Evolutionary conservation across 2,888 invertebrate species (phyloP), one percentile per base, ranked within the genome.

Genomic region (Empis stercorea): DNA sequence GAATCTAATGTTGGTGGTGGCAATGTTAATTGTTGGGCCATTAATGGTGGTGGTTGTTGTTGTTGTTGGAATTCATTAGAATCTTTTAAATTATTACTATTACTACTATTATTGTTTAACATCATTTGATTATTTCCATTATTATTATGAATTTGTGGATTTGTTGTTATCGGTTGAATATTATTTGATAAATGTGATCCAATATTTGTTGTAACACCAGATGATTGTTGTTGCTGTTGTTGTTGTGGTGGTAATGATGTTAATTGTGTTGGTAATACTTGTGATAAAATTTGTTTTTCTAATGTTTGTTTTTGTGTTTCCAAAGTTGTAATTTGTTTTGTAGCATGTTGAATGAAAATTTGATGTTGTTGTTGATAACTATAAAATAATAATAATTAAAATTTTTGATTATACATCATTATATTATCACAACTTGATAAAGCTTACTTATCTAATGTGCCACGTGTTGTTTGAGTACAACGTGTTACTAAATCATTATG

Each of bases 291-390:
- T 54, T 69, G 66, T 43, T 66, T 70, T 44, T 73, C 72, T n/a
- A 73, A 60, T 32, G 70, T 74, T 54, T 80, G 77, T 59, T 82
- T 86, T 63, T 87, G 87, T 64, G 84, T 81, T 62, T 89, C 87
- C 44, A 86, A 71, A 57, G 82, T 86, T 59, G 87, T 83, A 58
- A 93, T 87, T 68, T 91, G 91, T 62, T 87, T 84, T 69, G 86
- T 75, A 7, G 94, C 86, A 71, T 97, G 97, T 49, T 83, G 79
- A 11, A 92, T 87, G 65, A 94, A 97, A 11, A 94, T 88, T 67
- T 93, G 87, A 72, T 99, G 97, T 64, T 99, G 97, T 37, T 86
- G 80, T 71, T 92, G 86, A 61, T 93, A 89, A 59, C 81, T 83
- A 62, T 47, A 72, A 67, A 39, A 43, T 40, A n/a, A 47, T 50